These are phyloP conservation scores for Bothrops jararaca DNA, from an alignment of 2,113 vertebrate species.

Conservation along the genomic window DNA sequence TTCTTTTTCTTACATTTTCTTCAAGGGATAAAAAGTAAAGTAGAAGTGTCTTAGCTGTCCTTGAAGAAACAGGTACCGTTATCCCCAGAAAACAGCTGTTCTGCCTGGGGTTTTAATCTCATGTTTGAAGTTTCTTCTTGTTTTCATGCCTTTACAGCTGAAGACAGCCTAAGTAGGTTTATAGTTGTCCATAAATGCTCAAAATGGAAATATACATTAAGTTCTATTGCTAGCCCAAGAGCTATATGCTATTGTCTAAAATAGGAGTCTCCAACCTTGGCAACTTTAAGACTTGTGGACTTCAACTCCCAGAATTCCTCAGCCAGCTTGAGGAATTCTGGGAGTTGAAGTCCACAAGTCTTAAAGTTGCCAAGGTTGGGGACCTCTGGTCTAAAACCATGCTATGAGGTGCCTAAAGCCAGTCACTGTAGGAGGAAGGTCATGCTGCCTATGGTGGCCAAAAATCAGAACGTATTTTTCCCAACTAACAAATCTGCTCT, in stretches of 20 bases:
- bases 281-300: too few relatives aligned
- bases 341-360: too few relatives aligned
- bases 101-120: background rate
- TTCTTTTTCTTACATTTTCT: background rate
- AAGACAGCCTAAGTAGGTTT: background rate
- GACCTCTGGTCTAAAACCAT: background rate
- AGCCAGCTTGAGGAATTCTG: too few relatives aligned
- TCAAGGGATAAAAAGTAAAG: background rate
- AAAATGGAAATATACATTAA: background rate
- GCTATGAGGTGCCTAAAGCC: background rate
- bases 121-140: background rate
- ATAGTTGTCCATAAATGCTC: background rate
- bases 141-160: background rate
- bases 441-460: background rate
- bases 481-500: background rate
- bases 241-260: background rate
- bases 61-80: background rate
- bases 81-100: background rate
- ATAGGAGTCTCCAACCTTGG: too few relatives aligned
- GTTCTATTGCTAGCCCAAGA: background rate
- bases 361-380: too few relatives aligned
- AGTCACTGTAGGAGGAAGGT: background rate
- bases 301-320: too few relatives aligned
- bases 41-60: background rate
- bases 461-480: background rate